Percentiles rank a stretch among this genome's conserved stretches.
phyloP scores from a whole-genome alignment of 2,797 vertebrate species.

The Mormyrus proboscirostris region DNA sequence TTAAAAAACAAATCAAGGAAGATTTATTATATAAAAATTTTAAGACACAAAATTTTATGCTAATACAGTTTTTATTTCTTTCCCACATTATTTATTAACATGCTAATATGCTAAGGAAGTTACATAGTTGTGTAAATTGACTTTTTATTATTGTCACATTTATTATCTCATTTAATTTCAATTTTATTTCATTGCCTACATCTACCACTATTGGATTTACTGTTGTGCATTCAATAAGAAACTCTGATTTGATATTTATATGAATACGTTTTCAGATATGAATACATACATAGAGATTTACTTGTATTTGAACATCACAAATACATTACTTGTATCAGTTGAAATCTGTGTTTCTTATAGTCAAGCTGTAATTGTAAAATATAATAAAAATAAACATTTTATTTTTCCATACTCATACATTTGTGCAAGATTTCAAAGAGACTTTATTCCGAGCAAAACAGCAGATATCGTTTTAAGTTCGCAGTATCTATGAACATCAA shows the following conservation, averaged over 20 bases:
- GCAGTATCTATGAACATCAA: neutral
- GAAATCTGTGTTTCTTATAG: neutral
- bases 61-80: constrained; percentile 17
- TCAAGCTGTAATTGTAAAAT: neutral
- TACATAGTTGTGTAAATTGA: neutral
- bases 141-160: neutral
- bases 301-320: neutral
- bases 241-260: neutral
- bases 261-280: neutral
- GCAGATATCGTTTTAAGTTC: neutral
- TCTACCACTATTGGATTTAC: neutral
- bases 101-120: neutral
- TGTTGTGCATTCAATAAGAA: neutral
- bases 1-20: neutral
- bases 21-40: constrained; percentile 1
- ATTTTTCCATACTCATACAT: neutral
- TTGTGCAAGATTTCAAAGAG: neutral
- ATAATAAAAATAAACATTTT: neutral
- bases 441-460: neutral
- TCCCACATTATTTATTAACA: neutral
- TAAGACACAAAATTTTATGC: constrained; percentile 22
- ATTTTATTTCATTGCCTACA: neutral
- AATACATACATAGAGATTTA: neutral
- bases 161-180: neutral
- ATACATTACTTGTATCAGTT: neutral